These are phyloP conservation scores for Craseonycteris thonglongyai DNA, from an alignment of 2,113 vertebrate genomes.

Conservation along the genomic window DNA sequence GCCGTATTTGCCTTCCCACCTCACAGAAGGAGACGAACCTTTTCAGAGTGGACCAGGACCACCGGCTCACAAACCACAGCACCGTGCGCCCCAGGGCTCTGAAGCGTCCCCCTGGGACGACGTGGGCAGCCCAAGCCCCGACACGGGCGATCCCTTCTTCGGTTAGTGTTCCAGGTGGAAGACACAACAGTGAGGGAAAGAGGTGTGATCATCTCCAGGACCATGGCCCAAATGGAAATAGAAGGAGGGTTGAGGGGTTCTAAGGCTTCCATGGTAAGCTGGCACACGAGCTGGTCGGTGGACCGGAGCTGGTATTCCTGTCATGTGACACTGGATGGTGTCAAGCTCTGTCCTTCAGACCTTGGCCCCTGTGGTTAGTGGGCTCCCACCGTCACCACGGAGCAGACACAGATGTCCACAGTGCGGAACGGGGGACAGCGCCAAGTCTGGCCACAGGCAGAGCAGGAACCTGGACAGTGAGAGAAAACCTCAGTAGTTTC, in stretches of 20 bases:
- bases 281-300: accelerated
- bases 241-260: too few species aligned
- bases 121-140: background rate
- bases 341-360: background rate
- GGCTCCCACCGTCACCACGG: background rate
- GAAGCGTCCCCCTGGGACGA: background rate
- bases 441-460: background rate
- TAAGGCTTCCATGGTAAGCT: background rate
- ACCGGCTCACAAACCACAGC: background rate
- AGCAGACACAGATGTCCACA: background rate
- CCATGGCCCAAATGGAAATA: background rate
- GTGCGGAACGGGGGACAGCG: background rate
- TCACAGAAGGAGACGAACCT: background rate
- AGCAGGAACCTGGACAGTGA: background rate
- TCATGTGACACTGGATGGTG: accelerated
- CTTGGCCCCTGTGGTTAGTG: background rate
- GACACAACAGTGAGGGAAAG: background rate
- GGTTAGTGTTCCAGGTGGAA: background rate
- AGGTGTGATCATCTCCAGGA: too few species aligned
- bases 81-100: background rate
- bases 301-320: background rate
- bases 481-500: background rate
- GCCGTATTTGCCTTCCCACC: background rate
- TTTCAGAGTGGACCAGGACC: background rate
- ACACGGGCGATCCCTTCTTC: background rate